A percentile compares a stretch with the other conserved stretches of the same genome.
Evolutionary conservation across 1,140 invertebrate species (phyloP).

Genomic region (Heliconius himera): DNA sequence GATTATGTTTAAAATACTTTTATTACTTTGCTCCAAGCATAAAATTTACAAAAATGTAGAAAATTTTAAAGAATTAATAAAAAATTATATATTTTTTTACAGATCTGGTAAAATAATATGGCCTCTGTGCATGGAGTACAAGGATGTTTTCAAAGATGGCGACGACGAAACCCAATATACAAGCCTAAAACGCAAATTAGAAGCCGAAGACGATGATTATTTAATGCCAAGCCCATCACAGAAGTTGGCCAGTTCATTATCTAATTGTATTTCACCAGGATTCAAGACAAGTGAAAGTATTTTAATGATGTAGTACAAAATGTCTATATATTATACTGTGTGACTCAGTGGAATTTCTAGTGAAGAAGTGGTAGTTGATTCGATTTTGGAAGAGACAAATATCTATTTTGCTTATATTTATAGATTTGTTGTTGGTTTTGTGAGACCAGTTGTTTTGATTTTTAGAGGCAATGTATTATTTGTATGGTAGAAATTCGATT

Average conservation of each 20-base stretch:
- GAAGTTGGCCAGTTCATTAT: slow-evolving; percentile 61
- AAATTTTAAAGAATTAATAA: no score
- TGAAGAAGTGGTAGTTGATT: not conserved
- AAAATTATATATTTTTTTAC: slow-evolving; percentile 26
- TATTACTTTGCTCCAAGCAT: no score
- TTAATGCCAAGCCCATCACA: slow-evolving; percentile 60
- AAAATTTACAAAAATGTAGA: no score
- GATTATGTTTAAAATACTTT: no score
- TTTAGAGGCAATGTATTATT: not conserved
- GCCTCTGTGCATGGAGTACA: slow-evolving; percentile 75
- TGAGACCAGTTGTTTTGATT: not conserved
- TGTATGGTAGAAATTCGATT: not conserved
- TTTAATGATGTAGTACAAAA: slow-evolving; percentile 44
- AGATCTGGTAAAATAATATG: slow-evolving; percentile 76
- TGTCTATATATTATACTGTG: not conserved
- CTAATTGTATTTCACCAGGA: slow-evolving; percentile 68
- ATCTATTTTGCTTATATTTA: not conserved
- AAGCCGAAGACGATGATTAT: slow-evolving; percentile 71
- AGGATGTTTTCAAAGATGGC: slow-evolving; percentile 63
- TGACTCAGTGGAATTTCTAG: not conserved
- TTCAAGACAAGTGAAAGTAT: slow-evolving; percentile 69
- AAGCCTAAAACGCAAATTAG: slow-evolving; percentile 63
- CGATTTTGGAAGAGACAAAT: not conserved
- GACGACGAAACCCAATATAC: slow-evolving; percentile 70
- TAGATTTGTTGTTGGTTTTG: not conserved